Conservation (phyloP, 2,888 invertebrate species). For the Zelleria hepariella region DNA sequence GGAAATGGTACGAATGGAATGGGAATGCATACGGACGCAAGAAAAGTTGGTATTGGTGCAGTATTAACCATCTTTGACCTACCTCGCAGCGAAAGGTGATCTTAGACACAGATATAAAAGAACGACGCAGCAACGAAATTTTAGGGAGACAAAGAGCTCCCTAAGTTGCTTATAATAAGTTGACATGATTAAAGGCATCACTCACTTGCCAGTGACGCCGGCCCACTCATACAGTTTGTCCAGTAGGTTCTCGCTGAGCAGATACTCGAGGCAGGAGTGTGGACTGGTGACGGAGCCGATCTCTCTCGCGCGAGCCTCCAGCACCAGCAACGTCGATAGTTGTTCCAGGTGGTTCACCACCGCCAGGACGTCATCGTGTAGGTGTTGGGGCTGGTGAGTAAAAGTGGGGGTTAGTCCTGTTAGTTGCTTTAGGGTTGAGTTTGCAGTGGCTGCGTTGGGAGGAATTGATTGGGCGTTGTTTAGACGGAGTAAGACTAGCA, state of each 20-base stretch:
- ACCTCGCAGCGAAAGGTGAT: too few relatives aligned
- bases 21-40: too few relatives aligned
- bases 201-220: conserved; percentile 82
- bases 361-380: conserved; percentile 89
- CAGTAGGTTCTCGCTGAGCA: conserved; percentile 88
- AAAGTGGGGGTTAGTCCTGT: not conserved
- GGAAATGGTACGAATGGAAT: too few relatives aligned
- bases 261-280: conserved; percentile 79
- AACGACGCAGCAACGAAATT: too few relatives aligned
- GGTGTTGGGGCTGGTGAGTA: conserved; percentile 46
- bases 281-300: conserved; percentile 28
- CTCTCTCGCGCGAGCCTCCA: conserved; percentile 81
- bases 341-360: conserved; percentile 95
- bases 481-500: too few relatives aligned
- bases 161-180: not conserved
- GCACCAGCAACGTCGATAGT: conserved; percentile 85
- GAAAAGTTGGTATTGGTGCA: too few relatives aligned
- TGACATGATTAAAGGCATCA: too few relatives aligned
- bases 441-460: too few relatives aligned
- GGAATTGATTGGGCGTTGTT: too few relatives aligned
- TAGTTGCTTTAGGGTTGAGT: not conserved
- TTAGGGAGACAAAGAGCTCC: too few relatives aligned
- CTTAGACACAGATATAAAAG: too few relatives aligned
- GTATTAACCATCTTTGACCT: too few relatives aligned
- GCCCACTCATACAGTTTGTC: conserved; percentile 92